phyloP scores from a whole-genome alignment of 2,113 vertebrate species.

The Telmatochromis sp. region DNA sequence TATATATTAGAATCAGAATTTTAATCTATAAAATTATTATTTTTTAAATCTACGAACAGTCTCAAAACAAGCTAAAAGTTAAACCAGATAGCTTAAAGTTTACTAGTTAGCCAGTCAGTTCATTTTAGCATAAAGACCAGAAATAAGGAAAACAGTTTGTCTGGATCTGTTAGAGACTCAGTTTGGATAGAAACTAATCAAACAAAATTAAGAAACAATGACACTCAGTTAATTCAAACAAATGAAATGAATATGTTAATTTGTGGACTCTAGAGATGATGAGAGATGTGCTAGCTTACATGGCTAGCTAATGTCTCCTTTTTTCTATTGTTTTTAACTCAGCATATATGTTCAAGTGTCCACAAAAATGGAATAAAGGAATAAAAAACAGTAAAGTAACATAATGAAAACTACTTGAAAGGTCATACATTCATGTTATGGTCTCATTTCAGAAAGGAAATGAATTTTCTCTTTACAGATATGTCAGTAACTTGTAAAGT shows the following conservation, averaged over 20 bases:
- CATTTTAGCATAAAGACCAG: neutral
- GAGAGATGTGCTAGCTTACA: neutral
- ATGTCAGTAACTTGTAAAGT: neutral
- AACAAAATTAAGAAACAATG: neutral
- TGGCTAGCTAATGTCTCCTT: neutral
- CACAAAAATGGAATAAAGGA: neutral
- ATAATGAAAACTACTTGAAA: neutral
- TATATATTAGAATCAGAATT: neutral
- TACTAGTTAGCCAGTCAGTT: neutral
- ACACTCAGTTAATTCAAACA: neutral
- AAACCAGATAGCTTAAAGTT: neutral
- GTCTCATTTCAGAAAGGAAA: neutral
- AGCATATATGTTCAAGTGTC: neutral
- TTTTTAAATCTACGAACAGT: neutral
- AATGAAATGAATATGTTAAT: neutral
- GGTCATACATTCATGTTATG: neutral
- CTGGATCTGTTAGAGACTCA: neutral
- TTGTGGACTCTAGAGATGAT: neutral
- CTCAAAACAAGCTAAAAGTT: neutral
- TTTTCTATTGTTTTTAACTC: neutral
- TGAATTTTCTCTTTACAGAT: neutral
- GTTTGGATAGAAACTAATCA: neutral
- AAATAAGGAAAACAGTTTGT: neutral
- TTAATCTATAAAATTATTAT: neutral
- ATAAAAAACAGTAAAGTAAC: neutral